Evolutionary conservation across 2,888 invertebrate genomes (phyloP), one percentile per base, ranked within the genome.

Genomic region (Pristionchus mayeri): DNA sequence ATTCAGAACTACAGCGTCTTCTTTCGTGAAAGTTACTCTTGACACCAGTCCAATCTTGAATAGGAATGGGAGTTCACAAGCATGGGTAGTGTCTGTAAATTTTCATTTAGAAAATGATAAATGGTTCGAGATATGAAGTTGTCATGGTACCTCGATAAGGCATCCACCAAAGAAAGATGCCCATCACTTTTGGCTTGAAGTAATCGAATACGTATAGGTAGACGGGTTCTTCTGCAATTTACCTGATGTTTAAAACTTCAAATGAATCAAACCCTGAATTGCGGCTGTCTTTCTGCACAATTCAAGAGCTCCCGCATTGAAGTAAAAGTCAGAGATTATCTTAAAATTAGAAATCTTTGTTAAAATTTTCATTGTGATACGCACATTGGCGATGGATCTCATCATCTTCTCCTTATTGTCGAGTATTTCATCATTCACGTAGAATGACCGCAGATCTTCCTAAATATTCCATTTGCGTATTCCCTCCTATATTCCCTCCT

Each of bases 131-230:
- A 34, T 34, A 34, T 2, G 11, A 34, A 34, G 21, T 34, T 34
- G 3, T 52, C 3, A 52, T 18, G 9, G 11, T 67, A 37, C 67
- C 18, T 67, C 21, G 24, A 16, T 48, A 9, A 24, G 88, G 90
- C 86, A 90, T 81, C 21, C 88, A 82, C 84, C 85, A 86, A 3
- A 88, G 87, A 30, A 90, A 71, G 30, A 90, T 85, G 13, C 91
- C 91, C 60, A 89, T 88, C 0, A 86, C 85, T 57, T 88, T 88
- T 13, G 88, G 87, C 75, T 90, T 90, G 79, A 57, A 88, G 60
- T 89, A 89, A 40, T 88, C 88, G 84, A 91, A 88, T 13, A 89
- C 89, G 85, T 90, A 91, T 24, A 88, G 85, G 81, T 86, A 91
- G 44, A 89, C 85, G 3, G 89, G 88, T 40, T 87, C 86, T 0